These are phyloP conservation scores for Manacus vitellinus DNA, from an alignment of 2,113 vertebrate species.

Conservation along the genomic window DNA sequence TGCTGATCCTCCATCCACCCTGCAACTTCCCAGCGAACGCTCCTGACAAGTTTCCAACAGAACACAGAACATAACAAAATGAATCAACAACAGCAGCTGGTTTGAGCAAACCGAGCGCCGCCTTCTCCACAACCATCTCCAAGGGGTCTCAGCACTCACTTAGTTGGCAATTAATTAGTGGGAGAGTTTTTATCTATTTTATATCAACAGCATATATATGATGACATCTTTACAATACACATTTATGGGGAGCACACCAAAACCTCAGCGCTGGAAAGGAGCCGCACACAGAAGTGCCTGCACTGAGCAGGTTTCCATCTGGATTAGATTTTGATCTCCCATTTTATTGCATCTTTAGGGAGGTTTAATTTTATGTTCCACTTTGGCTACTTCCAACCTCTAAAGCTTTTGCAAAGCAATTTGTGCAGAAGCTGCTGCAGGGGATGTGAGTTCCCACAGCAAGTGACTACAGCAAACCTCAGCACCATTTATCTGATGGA, in stretches of 20 bases:
- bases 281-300: fast-evolving
- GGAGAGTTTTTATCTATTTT: background rate
- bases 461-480: background rate
- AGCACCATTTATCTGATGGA: background rate
- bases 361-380: background rate
- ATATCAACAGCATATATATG: background rate
- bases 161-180: background rate
- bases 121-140: background rate
- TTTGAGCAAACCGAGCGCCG: background rate
- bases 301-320: background rate
- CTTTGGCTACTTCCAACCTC: background rate
- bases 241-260: background rate
- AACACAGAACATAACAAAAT: background rate
- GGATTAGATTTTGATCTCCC: background rate
- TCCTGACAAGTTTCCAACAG: slow-evolving; percentile 6
- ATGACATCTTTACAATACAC: background rate
- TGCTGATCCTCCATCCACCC: background rate
- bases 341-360: background rate
- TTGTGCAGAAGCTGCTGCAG: background rate
- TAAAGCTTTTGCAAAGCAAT: background rate
- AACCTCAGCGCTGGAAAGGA: background rate
- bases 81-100: background rate
- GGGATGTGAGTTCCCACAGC: background rate
- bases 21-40: background rate
- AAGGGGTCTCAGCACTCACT: background rate